A percentile compares a stretch with the other conserved stretches of the same genome.
Conservation (phyloP, 2,797 vertebrate genomes). For the Apogon talboti region DNA sequence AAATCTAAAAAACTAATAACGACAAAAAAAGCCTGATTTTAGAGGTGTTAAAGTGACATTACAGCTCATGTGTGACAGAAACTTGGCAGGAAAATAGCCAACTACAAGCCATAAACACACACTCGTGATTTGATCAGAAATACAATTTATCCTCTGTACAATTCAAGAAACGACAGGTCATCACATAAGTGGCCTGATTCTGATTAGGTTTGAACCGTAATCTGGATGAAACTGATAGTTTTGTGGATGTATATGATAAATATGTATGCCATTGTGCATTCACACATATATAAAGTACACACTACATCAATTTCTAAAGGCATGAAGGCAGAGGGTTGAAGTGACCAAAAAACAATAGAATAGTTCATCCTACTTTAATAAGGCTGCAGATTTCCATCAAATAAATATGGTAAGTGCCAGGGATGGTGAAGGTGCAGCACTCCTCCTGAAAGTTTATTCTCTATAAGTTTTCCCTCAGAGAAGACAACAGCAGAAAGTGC, state of each 20-base stretch:
- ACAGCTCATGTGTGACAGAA: conserved; percentile 37
- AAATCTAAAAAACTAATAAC: conserved; percentile 9
- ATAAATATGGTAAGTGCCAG: conserved; percentile 11
- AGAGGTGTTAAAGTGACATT: conserved; percentile 35
- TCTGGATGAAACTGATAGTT: not conserved
- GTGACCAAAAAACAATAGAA: conserved; percentile 13
- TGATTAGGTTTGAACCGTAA: conserved; percentile 40
- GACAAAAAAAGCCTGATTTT: conserved; percentile 8
- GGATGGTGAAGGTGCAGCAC: conserved; percentile 12
- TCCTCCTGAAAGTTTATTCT: not conserved
- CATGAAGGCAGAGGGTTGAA: conserved; percentile 22
- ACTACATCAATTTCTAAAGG: conserved; percentile 1
- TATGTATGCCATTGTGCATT: not conserved
- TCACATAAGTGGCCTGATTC: conserved; percentile 29
- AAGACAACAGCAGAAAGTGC: conserved; percentile 27
- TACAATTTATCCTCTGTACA: conserved; percentile 39
- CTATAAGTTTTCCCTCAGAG: conserved; percentile 22
- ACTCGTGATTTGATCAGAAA: conserved; percentile 37
- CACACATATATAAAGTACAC: not conserved
- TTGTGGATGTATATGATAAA: too few species aligned
- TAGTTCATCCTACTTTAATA: conserved; percentile 20
- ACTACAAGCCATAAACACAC: conserved; percentile 32
- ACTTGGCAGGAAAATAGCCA: conserved; percentile 43
- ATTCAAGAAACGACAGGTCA: conserved; percentile 35
- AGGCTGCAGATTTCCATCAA: not conserved